Conservation (phyloP, 2,113 vertebrate genomes). For the Dendropsophus ebraccatus region DNA sequence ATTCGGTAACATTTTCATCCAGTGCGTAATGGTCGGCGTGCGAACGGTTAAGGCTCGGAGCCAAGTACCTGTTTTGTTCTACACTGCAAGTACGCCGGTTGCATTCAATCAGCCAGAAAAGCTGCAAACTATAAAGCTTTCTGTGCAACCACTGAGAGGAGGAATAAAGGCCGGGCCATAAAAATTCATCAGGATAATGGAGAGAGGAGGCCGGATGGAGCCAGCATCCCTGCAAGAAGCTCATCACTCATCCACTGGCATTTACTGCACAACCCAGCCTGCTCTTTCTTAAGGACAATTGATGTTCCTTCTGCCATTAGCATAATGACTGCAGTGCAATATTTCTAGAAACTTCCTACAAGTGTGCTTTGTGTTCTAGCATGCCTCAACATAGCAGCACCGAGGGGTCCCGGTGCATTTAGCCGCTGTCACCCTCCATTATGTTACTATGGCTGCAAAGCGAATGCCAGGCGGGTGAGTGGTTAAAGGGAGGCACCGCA, state of each 20-base stretch:
- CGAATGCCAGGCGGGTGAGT: not conserved
- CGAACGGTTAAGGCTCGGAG: constrained; percentile 54
- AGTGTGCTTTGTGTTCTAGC: constrained; percentile 80
- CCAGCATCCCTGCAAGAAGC: constrained; percentile 84
- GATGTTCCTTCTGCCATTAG: constrained; percentile 93
- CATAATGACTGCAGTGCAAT: constrained; percentile 90
- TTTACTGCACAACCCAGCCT: constrained; percentile 92
- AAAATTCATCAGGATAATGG: constrained; percentile 91
- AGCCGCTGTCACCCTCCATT: not conserved
- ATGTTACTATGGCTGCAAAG: no score
- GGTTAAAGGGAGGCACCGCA: not conserved
- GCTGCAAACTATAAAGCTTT: constrained; percentile 87
- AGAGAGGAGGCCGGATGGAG: constrained; percentile 82
- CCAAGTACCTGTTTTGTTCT: constrained; percentile 83
- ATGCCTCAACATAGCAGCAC: constrained; percentile 77
- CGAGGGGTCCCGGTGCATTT: constrained; percentile 56
- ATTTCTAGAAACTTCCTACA: constrained; percentile 88
- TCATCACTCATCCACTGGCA: constrained; percentile 91
- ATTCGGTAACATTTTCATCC: constrained; percentile 1
- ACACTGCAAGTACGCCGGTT: constrained; percentile 84
- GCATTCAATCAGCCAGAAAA: constrained; percentile 87
- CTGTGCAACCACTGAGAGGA: constrained; percentile 76
- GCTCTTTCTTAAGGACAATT: constrained; percentile 93
- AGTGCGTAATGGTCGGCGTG: constrained; percentile 20
- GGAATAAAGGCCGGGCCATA: constrained; percentile 78